Base-by-base conservation (phyloP, 2,113 vertebrate genomes). In the Protobothrops flavoviridis region DNA sequence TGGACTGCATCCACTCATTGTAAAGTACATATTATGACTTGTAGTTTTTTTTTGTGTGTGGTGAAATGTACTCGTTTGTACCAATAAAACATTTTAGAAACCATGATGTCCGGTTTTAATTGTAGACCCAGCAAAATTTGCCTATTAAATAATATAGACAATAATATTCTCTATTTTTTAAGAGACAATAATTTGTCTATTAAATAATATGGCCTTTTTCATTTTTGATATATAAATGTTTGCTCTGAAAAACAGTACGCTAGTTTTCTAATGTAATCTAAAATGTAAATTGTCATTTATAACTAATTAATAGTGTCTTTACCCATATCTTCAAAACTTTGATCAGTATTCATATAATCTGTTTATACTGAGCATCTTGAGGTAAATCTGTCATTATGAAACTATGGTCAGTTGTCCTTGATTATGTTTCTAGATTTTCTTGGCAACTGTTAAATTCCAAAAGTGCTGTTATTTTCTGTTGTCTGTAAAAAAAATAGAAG, bases 31-130 rank as follows among this genome's bases (percentile, higher is more conserved):
- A 95, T 97, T 97, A 95, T 94, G 94, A 97, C 93, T 97, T 96
- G 95, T 96, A 97, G 94, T 96, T 97, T 59, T 88, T 97, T 98
- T 97, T 2, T n/a, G 29, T 33, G 29, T 64, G 97, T 98, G 97
- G 97, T 96, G 95, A 88, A 88, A 96, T 96, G 95, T 97, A 97
- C 94, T 94, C 93, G 96, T 98, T 98, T 98, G 96, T 98, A 98
- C 97, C 96, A 98, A 98, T 98, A 98, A 98, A 98, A 96, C 48
- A 93, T 92, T 95, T 96, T 87, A 95, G 64, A 97, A 96, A 96
- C 91, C 64, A 85, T 93, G 24, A 55, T 93, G 85, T 93, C 95
- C 87, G 87, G 91, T 96, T 86, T 93, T 0, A 89, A 92, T 53
- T 91, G 52, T 64, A 93, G 45, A 87, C 6, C 89, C 89, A 53